phyloP scores from a whole-genome alignment of 2,113 vertebrate species.

The Pangasianodon hypophthalmus region DNA sequence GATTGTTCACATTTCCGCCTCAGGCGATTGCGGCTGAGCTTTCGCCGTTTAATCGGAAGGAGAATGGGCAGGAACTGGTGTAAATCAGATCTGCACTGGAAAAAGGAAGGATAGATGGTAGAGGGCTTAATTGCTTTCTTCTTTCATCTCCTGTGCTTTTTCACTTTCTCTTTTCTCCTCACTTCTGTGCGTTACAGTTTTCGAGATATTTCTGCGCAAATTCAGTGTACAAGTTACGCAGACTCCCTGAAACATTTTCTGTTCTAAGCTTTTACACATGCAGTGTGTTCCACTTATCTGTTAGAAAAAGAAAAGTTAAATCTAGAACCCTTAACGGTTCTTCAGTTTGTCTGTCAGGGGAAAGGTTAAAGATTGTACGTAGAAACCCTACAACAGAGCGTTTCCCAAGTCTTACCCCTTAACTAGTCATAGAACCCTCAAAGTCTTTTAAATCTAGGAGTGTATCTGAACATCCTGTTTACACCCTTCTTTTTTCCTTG shows the following conservation, averaged over 20 bases:
- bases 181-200: neutral
- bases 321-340: neutral
- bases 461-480: neutral
- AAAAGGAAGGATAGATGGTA: neutral
- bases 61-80: constrained; percentile 26
- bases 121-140: neutral
- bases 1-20: constrained; percentile 27
- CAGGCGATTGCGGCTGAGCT: neutral
- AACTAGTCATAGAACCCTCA: no score
- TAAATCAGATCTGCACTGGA: constrained; percentile 26
- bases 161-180: neutral
- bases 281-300: neutral
- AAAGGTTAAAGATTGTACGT: neutral
- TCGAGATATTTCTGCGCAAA: neutral
- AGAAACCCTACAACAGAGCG: neutral
- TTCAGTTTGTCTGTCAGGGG: neutral
- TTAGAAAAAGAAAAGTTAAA: neutral
- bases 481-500: no score
- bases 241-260: neutral
- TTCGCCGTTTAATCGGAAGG: constrained; percentile 20
- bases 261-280: neutral
- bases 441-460: no score
- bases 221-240: neutral
- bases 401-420: neutral
- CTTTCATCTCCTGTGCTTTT: neutral